A percentile compares a stretch with the other conserved stretches of the same genome.
Evolutionary conservation across 2,888 invertebrate genomes (phyloP).

Genomic region (Aquatica leii): DNA sequence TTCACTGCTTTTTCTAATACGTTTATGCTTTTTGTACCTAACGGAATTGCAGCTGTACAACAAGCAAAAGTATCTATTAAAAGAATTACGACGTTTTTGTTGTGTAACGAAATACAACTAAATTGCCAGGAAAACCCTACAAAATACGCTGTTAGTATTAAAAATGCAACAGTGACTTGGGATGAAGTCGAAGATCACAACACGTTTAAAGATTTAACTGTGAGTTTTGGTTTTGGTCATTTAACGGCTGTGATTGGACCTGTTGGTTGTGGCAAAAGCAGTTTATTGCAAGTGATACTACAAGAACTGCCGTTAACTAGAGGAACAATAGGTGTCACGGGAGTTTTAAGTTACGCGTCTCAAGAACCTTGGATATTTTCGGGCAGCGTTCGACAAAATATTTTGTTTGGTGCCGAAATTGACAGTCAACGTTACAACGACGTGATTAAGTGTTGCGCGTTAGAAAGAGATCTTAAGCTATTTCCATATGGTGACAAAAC

Average conservation of each 20-base stretch:
- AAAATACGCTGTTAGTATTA: constrained; percentile 51
- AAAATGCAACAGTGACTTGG: constrained; percentile 74
- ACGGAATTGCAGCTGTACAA: constrained; percentile 62
- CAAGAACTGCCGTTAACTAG: constrained; percentile 71
- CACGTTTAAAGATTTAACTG: no score
- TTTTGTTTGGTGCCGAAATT: constrained; percentile 75
- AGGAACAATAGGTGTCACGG: constrained; percentile 69
- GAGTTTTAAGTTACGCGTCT: constrained; percentile 68
- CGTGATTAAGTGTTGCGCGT: constrained; percentile 71
- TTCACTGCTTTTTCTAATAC: constrained; percentile 47
- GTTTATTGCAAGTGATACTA: constrained; percentile 71
- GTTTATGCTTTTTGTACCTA: constrained; percentile 88
- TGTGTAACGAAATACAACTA: not conserved
- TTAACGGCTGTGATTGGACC: constrained; percentile 69
- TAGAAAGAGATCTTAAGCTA: constrained; percentile 72
- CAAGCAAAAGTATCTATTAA: not conserved
- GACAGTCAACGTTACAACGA: constrained; percentile 67
- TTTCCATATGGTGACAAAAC: constrained; percentile 81
- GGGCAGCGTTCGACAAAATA: constrained; percentile 66
- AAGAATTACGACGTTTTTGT: not conserved
- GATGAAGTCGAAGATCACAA: constrained; percentile 40
- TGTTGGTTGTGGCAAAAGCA: constrained; percentile 74
- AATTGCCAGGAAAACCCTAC: not conserved
- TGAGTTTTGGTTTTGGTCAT: constrained; percentile 46
- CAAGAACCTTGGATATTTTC: constrained; percentile 71